Percentiles rank a stretch among this genome's conserved stretches.
phyloP scores from a whole-genome alignment of 2,113 vertebrate genomes.

The Neolamprologus tretocephalus region DNA sequence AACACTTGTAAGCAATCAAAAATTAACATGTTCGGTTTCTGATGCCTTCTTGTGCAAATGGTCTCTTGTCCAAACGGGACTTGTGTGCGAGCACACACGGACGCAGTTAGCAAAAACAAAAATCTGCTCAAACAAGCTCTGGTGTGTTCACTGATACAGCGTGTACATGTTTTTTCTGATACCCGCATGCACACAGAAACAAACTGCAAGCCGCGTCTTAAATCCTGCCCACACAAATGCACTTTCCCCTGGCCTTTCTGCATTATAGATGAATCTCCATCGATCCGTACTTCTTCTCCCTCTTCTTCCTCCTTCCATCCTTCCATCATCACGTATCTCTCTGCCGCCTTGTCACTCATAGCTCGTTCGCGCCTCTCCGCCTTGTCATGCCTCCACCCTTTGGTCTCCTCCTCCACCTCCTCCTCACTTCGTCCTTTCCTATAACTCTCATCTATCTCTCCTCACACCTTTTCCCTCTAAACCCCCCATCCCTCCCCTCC shows the following conservation, averaged over 20 bases:
- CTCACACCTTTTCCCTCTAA: conserved; percentile 16
- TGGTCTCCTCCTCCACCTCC: not conserved
- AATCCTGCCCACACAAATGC: conserved; percentile 33
- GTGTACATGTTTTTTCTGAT: not conserved
- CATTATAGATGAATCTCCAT: conserved; percentile 70
- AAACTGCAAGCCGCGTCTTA: not conserved
- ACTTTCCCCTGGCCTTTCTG: conserved; percentile 39
- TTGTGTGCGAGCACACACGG: not conserved
- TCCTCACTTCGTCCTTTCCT: not conserved
- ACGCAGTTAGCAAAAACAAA: not conserved
- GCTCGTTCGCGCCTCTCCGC: not conserved
- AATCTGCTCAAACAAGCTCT: conserved; percentile 20
- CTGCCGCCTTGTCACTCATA: conserved; percentile 21
- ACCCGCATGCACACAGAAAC: not conserved
- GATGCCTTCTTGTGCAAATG: not conserved
- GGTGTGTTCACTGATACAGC: not conserved
- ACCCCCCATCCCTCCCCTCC: not conserved
- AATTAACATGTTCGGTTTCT: not conserved
- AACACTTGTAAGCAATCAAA: not conserved
- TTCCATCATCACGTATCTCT: conserved; percentile 24
- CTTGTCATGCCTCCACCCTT: not conserved
- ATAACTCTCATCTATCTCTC: conserved; percentile 43
- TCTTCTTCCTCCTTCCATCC: not conserved
- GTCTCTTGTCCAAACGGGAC: conserved; percentile 4
- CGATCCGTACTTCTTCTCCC: conserved; percentile 19